These are phyloP conservation scores for Dysidea cf. avara DNA, from an alignment of 37 sponge, comb jelly and placozoan genomes.

Conservation along the genomic window DNA sequence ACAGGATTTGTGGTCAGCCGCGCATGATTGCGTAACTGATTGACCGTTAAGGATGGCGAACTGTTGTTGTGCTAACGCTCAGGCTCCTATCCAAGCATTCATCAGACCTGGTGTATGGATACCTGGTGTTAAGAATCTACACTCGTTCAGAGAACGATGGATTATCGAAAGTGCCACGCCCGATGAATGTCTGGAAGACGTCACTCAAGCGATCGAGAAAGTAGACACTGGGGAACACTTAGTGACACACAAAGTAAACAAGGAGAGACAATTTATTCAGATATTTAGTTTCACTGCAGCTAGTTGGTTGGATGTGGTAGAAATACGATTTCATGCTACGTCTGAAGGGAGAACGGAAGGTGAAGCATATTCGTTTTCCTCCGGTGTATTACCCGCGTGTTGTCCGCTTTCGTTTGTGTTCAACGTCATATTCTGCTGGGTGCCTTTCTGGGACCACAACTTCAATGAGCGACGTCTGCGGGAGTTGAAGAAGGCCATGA, in stretches of 20 bases:
- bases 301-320: conserved; percentile 81
- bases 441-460: conserved; percentile 66
- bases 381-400: conserved; percentile 72
- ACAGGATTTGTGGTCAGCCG: too few species aligned
- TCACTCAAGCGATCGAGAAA: conserved; percentile 35
- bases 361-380: conserved; percentile 62
- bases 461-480: conserved; percentile 50
- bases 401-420: conserved; percentile 64
- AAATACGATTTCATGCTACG: conserved; percentile 35
- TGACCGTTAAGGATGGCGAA: too few species aligned
- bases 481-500: conserved; percentile 39
- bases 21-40: too few species aligned
- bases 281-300: conserved; percentile 53
- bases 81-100: conserved; percentile 70
- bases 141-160: conserved; percentile 58
- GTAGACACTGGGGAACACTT: conserved; percentile 31
- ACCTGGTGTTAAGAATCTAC: conserved; percentile 64
- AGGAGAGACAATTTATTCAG: conserved; percentile 20
- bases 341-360: conserved; percentile 31
- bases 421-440: conserved; percentile 59
- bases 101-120: conserved; percentile 71
- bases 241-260: conserved; percentile 48
- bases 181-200: conserved; percentile 21
- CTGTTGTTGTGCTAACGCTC: conserved; percentile 41
- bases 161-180: conserved; percentile 16